Base-by-base conservation (phyloP, 2,113 vertebrate species). In the Parus major region DNA sequence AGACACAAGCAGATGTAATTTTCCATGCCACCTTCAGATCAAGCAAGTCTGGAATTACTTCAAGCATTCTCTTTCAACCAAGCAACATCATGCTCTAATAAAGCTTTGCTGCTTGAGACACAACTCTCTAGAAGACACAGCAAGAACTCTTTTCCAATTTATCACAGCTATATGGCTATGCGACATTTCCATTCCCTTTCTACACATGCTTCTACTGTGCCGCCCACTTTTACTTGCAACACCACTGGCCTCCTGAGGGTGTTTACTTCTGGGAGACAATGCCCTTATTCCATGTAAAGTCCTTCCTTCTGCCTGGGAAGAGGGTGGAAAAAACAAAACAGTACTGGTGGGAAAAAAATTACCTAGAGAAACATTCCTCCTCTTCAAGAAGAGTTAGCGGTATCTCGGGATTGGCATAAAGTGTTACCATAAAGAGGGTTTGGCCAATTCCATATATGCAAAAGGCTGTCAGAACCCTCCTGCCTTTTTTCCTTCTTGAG, bases 331-430 rank as follows among this genome's bases (percentile, higher is more conserved):
- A 44, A 60, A 73, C 6, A 79, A 80, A 36, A 2, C n/a, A 60
- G 12, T 15, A 65, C 1, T 69, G 41, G 41, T 15, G 77, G 39
- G 50, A 55, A 69, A 59, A 59, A 33, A 39, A 21, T 6, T 10
- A 85, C 20, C 15, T 39, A n/a, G 49, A 59, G 56, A 71, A 92
- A 59, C 7, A 65, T 42, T 77, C n/a, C 24, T 66, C 50, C 33
- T 64, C 47, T 68, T 90, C 52, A 81, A 59, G n/a, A 5, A 31
- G 5, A 70, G 25, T 17, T 55, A 73, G 53, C 0, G 0, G 1
- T 27, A 52, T 9, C 42, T 71, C 12, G 0, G 2, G 3, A 39
- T 7, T 39, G 57, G 33, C 15, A 56, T 12, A 20, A 22, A 39
- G 11, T 9, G 25, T 49, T 42, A 42, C 27, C 29, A 12, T 16